phyloP scores from a whole-genome alignment of 2,888 invertebrate species.

The Carpatolechia fugitivella region DNA sequence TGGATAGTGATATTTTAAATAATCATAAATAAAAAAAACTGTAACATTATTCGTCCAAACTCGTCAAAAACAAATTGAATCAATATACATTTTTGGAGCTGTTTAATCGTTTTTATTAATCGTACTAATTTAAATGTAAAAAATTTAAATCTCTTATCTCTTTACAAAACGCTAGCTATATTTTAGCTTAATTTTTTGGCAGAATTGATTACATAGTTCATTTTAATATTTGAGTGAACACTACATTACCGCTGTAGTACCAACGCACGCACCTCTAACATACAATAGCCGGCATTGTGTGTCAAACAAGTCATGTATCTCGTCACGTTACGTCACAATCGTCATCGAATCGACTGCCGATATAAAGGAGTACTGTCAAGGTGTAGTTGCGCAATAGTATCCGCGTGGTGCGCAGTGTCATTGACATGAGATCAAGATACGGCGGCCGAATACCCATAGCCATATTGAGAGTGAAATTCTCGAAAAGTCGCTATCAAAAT shows the following conservation, averaged over 20 bases:
- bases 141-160: too few relatives aligned
- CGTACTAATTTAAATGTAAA: too few relatives aligned
- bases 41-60: too few relatives aligned
- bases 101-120: too few relatives aligned
- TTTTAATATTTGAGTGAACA: neutral
- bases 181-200: too few relatives aligned
- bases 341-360: neutral
- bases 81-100: too few relatives aligned
- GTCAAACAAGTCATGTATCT: conserved; percentile 4
- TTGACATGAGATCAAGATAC: neutral
- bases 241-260: neutral
- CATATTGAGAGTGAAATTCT: neutral
- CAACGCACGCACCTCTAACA: neutral
- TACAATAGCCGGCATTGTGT: conserved; percentile 4
- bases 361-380: conserved; percentile 14
- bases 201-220: neutral
- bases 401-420: conserved; percentile 2
- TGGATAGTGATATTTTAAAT: too few relatives aligned
- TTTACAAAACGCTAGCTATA: too few relatives aligned
- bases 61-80: too few relatives aligned
- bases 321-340: conserved; percentile 10
- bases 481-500: too few relatives aligned
- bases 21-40: too few relatives aligned
- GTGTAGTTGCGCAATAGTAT: conserved; percentile 9
- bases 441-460: neutral